Evolutionary conservation across 2,888 invertebrate genomes (phyloP), one percentile per base, ranked within the genome.

Genomic region (Temnothorax unifasciatus): DNA sequence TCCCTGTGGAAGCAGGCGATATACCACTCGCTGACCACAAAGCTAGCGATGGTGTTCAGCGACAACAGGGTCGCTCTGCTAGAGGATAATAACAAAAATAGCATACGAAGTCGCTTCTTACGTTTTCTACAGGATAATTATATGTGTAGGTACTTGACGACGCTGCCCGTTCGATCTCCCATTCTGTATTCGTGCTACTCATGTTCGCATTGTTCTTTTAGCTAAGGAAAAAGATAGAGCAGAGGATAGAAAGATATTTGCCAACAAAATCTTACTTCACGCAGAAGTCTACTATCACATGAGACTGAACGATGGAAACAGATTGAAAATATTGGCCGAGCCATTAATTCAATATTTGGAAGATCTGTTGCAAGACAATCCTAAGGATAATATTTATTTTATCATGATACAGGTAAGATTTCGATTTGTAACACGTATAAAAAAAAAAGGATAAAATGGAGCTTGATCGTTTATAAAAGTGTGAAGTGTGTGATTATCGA

Each of bases 341-440:
- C 95, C 95, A 11, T 89, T 95, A 69, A 61, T 95, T 18, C 89
- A 92, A 25, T 95, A 95, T 87, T 92, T 95, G 69, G 93, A 94
- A 81, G 93, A 95, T 92, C 86, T 95, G 13, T 89, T 96, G 29
- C 95, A 95, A 83, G 90, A 92, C 63, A 92, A 90, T 34, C 92
- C 93, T 50, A 93, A 93, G 69, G 92, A 93, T 25, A 95, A 95
- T 91, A 90, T 95, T 25, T 94, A 95, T 90, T 91, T 95, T 52
- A 95, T 95, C 84, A 92, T 95, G 29, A 92, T 88, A 71, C 94
- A 95, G 93, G 95, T 95, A 93, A 82, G 21, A 63, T 73, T 11
- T 25, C 61, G 13, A 34, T 34, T 34, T 8, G 6, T 13, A 8
- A 66, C 1, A 50, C 6, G 5, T 34, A 29, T 41, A 54, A 59